Percentiles rank a stretch among this genome's conserved stretches.
Evolutionary conservation across 2,888 invertebrate species (phyloP).

Genomic region (Abrostola triplasia): DNA sequence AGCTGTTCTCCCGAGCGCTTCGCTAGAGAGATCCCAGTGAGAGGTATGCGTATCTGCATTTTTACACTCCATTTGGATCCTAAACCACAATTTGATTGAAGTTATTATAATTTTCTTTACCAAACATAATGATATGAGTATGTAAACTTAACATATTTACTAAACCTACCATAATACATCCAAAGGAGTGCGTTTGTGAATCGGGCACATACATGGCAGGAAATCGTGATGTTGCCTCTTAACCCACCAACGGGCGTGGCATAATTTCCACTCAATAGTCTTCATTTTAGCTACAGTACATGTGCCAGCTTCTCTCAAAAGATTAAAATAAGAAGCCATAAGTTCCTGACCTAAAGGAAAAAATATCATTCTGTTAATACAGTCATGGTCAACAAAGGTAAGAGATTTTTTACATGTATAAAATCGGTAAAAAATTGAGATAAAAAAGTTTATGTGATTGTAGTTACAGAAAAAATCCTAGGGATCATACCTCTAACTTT

Average conservation of each 20-base stretch:
- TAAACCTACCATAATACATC: slow-evolving; percentile 76
- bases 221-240: slow-evolving; percentile 67
- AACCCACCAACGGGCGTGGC: slow-evolving; percentile 80
- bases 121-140: too few species aligned
- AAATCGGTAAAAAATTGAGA: too few species aligned
- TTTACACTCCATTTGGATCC: slow-evolving; percentile 58
- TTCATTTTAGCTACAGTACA: slow-evolving; percentile 76
- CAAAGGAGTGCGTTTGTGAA: slow-evolving; percentile 75
- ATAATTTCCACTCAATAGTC: slow-evolving; percentile 85
- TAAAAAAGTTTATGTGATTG: too few species aligned
- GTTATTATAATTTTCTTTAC: too few species aligned
- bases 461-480: too few species aligned
- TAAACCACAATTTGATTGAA: slow-evolving; percentile 30
- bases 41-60: slow-evolving; percentile 2
- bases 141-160: too few species aligned
- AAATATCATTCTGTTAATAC: background rate
- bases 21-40: background rate
- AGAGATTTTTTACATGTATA: too few species aligned
- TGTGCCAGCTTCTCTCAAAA: slow-evolving; percentile 72
- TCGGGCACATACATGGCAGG: slow-evolving; percentile 75
- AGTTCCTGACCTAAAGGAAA: slow-evolving; percentile 81
- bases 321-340: slow-evolving; percentile 79
- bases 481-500: background rate
- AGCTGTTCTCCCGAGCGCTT: slow-evolving; percentile 50
- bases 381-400: too few species aligned